Evolutionary conservation across 2,113 vertebrate species (phyloP).

Genomic region (Strix aluco): DNA sequence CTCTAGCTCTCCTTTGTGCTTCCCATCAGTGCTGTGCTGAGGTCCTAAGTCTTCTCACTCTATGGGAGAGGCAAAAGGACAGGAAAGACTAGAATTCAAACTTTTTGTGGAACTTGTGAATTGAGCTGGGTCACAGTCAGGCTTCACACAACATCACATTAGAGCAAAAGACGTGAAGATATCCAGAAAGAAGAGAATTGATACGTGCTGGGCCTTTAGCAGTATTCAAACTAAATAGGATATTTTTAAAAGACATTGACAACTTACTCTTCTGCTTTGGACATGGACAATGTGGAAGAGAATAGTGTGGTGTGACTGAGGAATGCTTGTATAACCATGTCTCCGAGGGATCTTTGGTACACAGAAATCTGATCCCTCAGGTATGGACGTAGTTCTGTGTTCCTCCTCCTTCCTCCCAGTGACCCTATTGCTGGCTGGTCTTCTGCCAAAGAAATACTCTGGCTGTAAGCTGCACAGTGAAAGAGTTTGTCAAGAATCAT

Average conservation of each 20-base stretch:
- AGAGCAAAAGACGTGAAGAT: background rate
- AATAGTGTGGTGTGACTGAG: background rate
- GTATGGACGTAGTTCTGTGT: background rate
- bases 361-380: background rate
- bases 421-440: accelerated
- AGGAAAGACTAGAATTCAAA: background rate
- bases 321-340: background rate
- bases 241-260: background rate
- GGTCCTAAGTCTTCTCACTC: background rate
- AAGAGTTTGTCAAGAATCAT: background rate
- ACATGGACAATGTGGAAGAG: background rate
- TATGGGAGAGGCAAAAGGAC: background rate
- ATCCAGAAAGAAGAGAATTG: background rate
- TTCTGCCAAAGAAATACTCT: background rate
- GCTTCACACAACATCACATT: background rate
- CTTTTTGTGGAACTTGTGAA: background rate
- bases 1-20: background rate
- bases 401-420: background rate
- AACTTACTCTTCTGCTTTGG: background rate
- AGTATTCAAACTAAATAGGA: background rate
- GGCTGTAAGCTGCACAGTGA: background rate
- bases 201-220: accelerated
- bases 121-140: background rate
- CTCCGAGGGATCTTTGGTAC: background rate
- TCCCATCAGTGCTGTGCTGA: background rate